Conservation (phyloP, 2,888 invertebrate species). For the Meandrusa payeni region DNA sequence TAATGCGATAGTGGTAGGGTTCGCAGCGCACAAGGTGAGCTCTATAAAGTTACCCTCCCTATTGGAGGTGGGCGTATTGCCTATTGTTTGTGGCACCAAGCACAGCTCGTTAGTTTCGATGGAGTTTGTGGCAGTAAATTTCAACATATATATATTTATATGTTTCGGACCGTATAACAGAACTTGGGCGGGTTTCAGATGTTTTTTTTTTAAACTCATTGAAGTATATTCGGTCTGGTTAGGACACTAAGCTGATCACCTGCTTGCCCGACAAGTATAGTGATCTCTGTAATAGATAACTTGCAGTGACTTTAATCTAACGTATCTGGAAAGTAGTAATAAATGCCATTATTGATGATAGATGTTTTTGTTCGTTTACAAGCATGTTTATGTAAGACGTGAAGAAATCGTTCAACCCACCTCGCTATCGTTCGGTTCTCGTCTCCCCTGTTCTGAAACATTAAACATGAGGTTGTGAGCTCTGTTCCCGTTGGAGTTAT, state of each 20-base stretch:
- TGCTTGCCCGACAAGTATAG: conserved; percentile 39
- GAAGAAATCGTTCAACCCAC: conserved; percentile 48
- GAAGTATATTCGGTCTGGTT: conserved; percentile 36
- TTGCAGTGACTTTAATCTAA: background rate
- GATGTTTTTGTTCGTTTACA: conserved; percentile 13
- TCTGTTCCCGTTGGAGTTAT: conserved; percentile 77
- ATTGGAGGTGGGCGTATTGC: conserved; percentile 81
- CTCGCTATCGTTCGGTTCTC: conserved; percentile 43
- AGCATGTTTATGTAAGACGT: conserved; percentile 10
- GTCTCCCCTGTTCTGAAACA: conserved; percentile 63
- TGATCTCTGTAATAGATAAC: conserved; percentile 29
- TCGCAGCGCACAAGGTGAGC: conserved; percentile 81
- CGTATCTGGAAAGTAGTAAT: background rate
- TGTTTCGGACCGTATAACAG: conserved; percentile 41
- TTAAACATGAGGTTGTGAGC: conserved; percentile 77
- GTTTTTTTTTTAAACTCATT: conserved; percentile 32
- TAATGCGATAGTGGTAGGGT: conserved; percentile 64
- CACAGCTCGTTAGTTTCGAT: conserved; percentile 68
- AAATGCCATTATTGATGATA: conserved; percentile 8
- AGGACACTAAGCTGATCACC: conserved; percentile 43
- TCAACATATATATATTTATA: conserved; percentile 38
- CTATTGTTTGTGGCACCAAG: conserved; percentile 75
- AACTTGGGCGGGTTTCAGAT: conserved; percentile 57
- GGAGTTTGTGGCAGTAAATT: conserved; percentile 60
- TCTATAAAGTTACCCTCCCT: conserved; percentile 76